These are phyloP conservation scores for Pavo muticus DNA, from an alignment of 2,113 vertebrate genomes.

Conservation along the genomic window DNA sequence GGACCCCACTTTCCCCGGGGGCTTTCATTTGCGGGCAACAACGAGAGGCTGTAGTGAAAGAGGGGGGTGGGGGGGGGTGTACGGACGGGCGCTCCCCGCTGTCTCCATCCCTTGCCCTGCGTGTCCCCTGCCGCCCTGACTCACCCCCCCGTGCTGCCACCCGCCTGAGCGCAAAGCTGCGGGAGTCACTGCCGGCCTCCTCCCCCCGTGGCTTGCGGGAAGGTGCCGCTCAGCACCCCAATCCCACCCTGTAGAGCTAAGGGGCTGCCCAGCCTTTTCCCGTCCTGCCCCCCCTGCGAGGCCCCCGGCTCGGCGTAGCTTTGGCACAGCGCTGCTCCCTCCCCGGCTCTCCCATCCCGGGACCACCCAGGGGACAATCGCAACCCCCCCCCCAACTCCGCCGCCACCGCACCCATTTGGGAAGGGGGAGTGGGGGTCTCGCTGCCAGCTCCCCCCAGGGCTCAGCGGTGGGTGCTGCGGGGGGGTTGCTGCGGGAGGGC, in stretches of 20 bases:
- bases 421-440: background rate
- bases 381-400: background rate
- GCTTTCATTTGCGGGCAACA: conserved; percentile 9
- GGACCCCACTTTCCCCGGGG: background rate
- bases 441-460: background rate
- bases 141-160: background rate
- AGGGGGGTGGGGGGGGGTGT: background rate
- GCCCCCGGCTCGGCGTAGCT: background rate
- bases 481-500: background rate
- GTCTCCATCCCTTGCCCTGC: background rate
- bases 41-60: background rate
- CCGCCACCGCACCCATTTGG: background rate
- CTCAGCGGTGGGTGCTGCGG: background rate
- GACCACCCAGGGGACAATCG: background rate
- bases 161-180: background rate
- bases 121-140: background rate
- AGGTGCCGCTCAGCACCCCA: background rate
- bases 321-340: background rate
- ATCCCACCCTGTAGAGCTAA: too few relatives aligned
- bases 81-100: rapidly evolving
- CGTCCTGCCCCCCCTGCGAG: background rate
- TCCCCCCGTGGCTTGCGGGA: background rate
- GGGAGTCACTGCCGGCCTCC: background rate
- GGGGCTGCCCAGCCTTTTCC: too few relatives aligned
- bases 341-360: background rate